These are phyloP conservation scores for Metellina segmentata DNA, from an alignment of 2,888 invertebrate genomes.

Conservation along the genomic window DNA sequence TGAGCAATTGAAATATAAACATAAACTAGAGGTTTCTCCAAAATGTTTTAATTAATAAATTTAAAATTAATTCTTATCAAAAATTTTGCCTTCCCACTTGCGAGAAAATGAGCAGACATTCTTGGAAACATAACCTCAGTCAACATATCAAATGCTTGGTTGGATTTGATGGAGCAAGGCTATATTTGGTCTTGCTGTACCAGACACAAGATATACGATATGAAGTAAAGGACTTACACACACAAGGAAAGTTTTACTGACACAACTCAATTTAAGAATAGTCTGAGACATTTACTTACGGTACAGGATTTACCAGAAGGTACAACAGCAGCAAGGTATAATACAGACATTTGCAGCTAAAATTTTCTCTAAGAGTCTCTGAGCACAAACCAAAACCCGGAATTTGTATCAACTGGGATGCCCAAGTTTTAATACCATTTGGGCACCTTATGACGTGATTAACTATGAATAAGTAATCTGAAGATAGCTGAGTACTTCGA, in stretches of 20 bases:
- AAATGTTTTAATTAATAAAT: background rate
- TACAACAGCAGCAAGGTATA: constrained; percentile 38
- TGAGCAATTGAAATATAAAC: background rate
- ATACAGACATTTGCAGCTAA: constrained; percentile 35
- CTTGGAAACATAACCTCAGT: too few relatives aligned
- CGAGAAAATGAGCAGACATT: background rate
- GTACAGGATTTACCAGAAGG: constrained; percentile 53
- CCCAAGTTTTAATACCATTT: constrained; percentile 59
- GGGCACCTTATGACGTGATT: constrained; percentile 65
- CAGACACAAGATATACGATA: too few relatives aligned
- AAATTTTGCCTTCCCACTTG: background rate
- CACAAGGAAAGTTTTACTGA: too few relatives aligned
- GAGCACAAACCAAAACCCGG: constrained; percentile 18
- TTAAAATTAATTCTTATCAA: background rate
- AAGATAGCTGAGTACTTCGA: background rate
- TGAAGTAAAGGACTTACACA: too few relatives aligned
- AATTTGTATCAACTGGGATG: constrained; percentile 49
- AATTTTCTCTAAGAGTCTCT: background rate
- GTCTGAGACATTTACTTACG: constrained; percentile 36
- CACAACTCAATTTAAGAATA: background rate
- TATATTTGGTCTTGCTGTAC: too few relatives aligned
- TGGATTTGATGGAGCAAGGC: too few relatives aligned
- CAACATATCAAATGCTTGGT: too few relatives aligned
- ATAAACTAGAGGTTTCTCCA: background rate
- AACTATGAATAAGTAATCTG: constrained; percentile 43